Evolutionary conservation across 1,140 invertebrate species (phyloP).

Genomic region (Drosophila navojoa): DNA sequence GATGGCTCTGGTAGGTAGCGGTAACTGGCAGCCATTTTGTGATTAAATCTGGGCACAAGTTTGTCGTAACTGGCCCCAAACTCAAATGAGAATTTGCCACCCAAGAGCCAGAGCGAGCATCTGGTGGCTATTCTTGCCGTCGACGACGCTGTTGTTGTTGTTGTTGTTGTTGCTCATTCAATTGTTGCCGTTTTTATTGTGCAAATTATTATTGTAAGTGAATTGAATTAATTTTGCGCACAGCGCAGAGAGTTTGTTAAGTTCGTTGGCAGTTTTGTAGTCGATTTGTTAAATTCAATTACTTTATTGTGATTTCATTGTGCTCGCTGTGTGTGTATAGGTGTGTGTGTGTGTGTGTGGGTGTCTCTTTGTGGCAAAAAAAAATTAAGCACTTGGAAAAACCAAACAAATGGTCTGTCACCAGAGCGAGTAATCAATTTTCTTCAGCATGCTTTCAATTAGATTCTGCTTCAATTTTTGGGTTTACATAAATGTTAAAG

Average conservation of each 20-base stretch:
- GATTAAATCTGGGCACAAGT: constrained; percentile 73
- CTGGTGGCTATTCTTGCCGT: constrained; percentile 19
- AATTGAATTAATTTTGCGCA: constrained; percentile 77
- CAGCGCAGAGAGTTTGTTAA: constrained; percentile 18
- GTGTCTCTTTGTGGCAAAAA: background rate
- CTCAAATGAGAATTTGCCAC: constrained; percentile 9
- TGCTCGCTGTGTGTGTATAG: background rate
- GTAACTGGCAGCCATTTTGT: constrained; percentile 56
- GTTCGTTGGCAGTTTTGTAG: constrained; percentile 46
- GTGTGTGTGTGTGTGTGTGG: background rate
- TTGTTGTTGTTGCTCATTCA: constrained; percentile 40
- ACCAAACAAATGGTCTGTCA: background rate
- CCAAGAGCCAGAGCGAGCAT: constrained; percentile 22
- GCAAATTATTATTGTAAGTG: constrained; percentile 81
- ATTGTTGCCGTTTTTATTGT: constrained; percentile 78
- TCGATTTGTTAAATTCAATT: constrained; percentile 80
- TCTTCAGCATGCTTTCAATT: constrained; percentile 26
- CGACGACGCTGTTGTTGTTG: constrained; percentile 2
- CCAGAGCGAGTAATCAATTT: background rate
- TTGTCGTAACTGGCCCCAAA: constrained; percentile 32
- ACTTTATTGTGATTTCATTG: constrained; percentile 76
- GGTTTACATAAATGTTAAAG: constrained; percentile 26
- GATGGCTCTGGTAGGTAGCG: constrained; percentile 9
- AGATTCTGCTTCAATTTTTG: background rate
- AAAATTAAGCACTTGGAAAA: constrained; percentile 14